These are phyloP conservation scores for Calidris pygmaea DNA, from an alignment of 2,113 vertebrate species.

Conservation along the genomic window DNA sequence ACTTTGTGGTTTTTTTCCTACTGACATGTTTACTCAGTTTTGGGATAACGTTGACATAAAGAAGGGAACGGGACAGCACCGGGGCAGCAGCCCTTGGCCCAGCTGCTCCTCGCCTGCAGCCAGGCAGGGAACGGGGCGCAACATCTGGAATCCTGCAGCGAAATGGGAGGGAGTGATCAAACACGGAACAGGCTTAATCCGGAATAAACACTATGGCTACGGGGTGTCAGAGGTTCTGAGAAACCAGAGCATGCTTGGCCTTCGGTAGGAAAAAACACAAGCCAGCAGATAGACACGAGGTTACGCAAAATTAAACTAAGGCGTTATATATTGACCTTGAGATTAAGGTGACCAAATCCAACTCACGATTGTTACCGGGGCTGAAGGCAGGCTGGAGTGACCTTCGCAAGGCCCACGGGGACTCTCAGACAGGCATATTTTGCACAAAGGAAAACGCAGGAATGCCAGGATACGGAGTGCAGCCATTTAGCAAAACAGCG, in stretches of 20 bases:
- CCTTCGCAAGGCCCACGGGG: neutral
- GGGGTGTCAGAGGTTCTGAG: neutral
- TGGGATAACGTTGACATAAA: neutral
- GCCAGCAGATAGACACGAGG: neutral
- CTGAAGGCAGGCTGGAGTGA: neutral
- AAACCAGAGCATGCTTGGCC: neutral
- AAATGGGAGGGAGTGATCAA: neutral
- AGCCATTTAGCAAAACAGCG: slow-evolving; percentile 7
- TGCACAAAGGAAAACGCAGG: neutral
- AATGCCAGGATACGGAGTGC: neutral
- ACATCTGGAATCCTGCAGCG: neutral
- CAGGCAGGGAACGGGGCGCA: neutral
- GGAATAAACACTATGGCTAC: neutral
- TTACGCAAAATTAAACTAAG: neutral
- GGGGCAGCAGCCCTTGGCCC: neutral
- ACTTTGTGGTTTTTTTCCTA: rapidly evolving
- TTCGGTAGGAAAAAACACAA: neutral
- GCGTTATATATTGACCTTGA: neutral
- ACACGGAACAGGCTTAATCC: neutral
- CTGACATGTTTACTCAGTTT: neutral
- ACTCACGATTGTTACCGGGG: neutral
- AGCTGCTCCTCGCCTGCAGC: neutral
- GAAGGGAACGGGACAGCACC: neutral
- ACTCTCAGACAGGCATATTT: neutral
- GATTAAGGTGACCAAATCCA: neutral